Evolutionary conservation across 2,113 vertebrate species (phyloP).

Genomic region (Symphodus melops): DNA sequence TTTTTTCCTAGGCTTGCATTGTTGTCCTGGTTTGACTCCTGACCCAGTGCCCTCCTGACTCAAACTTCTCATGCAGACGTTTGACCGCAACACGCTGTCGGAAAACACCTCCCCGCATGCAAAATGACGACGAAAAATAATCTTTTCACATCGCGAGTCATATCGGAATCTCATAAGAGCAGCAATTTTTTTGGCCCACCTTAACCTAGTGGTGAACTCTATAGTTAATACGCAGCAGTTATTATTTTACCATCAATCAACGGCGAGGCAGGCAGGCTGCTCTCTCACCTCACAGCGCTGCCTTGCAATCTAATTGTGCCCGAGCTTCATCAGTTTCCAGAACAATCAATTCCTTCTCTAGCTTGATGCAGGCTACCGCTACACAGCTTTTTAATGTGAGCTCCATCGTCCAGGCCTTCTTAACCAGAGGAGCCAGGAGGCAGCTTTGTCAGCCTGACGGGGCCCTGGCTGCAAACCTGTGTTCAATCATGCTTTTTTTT

Average conservation of each 20-base stretch:
- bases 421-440: constrained; percentile 86
- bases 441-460: constrained; percentile 77
- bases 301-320: constrained; percentile 98
- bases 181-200: constrained; percentile 90
- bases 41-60: constrained; percentile 59
- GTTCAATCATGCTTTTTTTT: constrained; percentile 89
- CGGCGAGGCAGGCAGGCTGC: constrained; percentile 80
- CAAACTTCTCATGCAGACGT: constrained; percentile 7
- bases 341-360: constrained; percentile 90
- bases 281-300: constrained; percentile 92
- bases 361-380: constrained; percentile 87
- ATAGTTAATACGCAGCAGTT: constrained; percentile 95
- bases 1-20: constrained; percentile 44
- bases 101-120: constrained; percentile 45
- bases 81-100: constrained; percentile 53
- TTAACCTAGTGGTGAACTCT: constrained; percentile 97
- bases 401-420: constrained; percentile 88
- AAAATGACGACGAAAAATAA: constrained; percentile 62
- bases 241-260: constrained; percentile 99
- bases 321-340: constrained; percentile 96
- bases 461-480: constrained; percentile 82
- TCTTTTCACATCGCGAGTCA: constrained; percentile 80
- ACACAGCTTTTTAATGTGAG: constrained; percentile 89
- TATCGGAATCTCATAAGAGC: constrained; percentile 92
- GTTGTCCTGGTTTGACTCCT: constrained; percentile 58